Percentiles rank a stretch among this genome's conserved stretches.
Conservation (phyloP, 2,888 invertebrate genomes). For the Hydrotaea diabolus region DNA sequence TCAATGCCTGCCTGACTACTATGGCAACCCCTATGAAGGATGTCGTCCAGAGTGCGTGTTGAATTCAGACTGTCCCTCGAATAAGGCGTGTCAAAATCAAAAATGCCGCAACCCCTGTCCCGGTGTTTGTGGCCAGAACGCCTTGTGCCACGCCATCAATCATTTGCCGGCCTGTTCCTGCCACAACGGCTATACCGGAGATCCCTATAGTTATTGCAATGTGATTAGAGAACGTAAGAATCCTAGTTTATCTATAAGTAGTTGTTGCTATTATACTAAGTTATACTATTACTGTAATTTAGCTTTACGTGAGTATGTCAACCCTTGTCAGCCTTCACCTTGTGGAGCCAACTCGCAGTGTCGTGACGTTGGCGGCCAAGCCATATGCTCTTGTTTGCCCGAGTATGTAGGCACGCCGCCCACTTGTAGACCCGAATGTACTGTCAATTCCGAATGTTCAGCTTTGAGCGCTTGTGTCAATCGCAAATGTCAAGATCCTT, state of each 20-base stretch:
- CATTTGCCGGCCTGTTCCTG: constrained; percentile 91
- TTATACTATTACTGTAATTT: constrained; percentile 51
- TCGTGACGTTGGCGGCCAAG: constrained; percentile 83
- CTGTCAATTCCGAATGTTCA: constrained; percentile 84
- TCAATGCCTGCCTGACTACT: constrained; percentile 85
- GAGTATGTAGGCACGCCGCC: constrained; percentile 86
- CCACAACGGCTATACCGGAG: constrained; percentile 83
- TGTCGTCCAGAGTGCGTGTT: constrained; percentile 88
- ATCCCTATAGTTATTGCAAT: constrained; percentile 88
- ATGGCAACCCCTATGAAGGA: constrained; percentile 87
- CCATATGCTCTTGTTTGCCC: constrained; percentile 84
- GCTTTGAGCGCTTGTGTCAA: constrained; percentile 83
- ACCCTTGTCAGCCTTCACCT: constrained; percentile 89
- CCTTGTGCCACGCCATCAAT: constrained; percentile 88
- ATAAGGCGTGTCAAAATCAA: constrained; percentile 86
- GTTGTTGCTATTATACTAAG: constrained; percentile 41
- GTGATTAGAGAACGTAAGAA: constrained; percentile 80
- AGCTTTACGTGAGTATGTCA: constrained; percentile 76
- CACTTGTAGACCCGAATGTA: constrained; percentile 86
- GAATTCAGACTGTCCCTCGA: constrained; percentile 86
- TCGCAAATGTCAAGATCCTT: constrained; percentile 84
- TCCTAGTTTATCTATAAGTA: constrained; percentile 31
- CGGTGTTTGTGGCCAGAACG: constrained; percentile 89
- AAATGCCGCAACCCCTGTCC: constrained; percentile 89
- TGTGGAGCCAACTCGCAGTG: constrained; percentile 89